Conservation (phyloP, 37 sponge, comb jelly and placozoan species). For the Spongilla lacustris region DNA sequence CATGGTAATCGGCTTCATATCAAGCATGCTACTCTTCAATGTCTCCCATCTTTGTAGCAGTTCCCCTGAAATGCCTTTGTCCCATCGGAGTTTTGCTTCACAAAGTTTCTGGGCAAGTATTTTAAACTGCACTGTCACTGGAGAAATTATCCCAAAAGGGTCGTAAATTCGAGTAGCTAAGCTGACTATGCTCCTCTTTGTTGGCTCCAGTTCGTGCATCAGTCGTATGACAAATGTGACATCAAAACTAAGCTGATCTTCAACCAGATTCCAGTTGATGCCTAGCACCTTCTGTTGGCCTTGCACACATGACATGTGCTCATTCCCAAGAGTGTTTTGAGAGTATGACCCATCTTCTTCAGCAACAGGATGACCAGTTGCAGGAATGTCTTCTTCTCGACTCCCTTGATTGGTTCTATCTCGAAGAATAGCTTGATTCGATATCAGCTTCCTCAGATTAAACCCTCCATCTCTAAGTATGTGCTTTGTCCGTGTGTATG, state of each 20-base stretch:
- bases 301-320: too few relatives aligned
- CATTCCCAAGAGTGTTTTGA: too few relatives aligned
- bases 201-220: conserved; percentile 11
- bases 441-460: conserved; percentile 36
- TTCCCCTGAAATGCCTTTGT: not conserved
- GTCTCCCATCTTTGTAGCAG: conserved; percentile 6
- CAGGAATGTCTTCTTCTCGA: not conserved
- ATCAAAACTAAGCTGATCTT: conserved; percentile 17
- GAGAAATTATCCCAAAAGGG: conserved; percentile 36
- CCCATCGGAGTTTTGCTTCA: conserved; percentile 14
- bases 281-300: conserved; percentile 19
- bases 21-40: not conserved
- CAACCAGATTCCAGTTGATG: not conserved
- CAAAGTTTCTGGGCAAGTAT: conserved; percentile 28
- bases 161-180: conserved; percentile 26
- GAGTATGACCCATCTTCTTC: not conserved
- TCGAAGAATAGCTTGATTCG: not conserved
- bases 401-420: not conserved
- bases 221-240: not conserved
- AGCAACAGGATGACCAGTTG: not conserved
- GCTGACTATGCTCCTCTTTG: conserved; percentile 31
- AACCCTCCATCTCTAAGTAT: conserved; percentile 32
- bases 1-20: not conserved
- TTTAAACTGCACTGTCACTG: conserved; percentile 30
- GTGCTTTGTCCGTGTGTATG: conserved; percentile 24